Conservation (phyloP, 2,797 vertebrate genomes). For the Myripristis jacobus region DNA sequence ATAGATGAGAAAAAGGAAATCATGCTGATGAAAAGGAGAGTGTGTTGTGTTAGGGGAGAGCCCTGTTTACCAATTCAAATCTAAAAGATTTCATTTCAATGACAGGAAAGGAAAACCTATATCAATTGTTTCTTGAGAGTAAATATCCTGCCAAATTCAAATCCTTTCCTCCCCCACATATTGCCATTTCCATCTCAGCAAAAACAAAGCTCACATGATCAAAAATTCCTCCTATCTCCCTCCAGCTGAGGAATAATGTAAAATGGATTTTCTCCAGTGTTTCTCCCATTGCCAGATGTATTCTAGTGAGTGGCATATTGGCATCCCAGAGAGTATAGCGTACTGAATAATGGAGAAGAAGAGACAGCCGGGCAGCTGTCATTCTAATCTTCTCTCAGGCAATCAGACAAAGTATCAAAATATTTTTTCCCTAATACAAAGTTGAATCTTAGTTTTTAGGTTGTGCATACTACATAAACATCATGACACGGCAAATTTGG, state of each 20-base stretch:
- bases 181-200: neutral
- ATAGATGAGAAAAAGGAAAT: neutral
- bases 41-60: neutral
- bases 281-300: neutral
- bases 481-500: neutral
- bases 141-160: constrained; percentile 5
- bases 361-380: neutral
- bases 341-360: neutral
- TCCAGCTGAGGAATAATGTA: neutral
- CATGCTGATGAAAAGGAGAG: neutral
- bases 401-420: neutral
- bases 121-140: neutral
- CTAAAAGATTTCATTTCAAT: neutral
- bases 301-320: constrained; percentile 16
- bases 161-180: neutral
- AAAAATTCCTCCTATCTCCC: neutral
- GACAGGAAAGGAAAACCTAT: neutral
- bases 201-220: constrained; percentile 7
- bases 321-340: constrained; percentile 5
- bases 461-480: neutral
- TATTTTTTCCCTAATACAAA: neutral
- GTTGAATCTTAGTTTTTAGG: neutral
- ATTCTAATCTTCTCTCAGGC: neutral
- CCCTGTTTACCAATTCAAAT: neutral
- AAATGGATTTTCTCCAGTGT: neutral